Base-by-base conservation (phyloP, 2,113 vertebrate genomes). In the Percina caprodes region DNA sequence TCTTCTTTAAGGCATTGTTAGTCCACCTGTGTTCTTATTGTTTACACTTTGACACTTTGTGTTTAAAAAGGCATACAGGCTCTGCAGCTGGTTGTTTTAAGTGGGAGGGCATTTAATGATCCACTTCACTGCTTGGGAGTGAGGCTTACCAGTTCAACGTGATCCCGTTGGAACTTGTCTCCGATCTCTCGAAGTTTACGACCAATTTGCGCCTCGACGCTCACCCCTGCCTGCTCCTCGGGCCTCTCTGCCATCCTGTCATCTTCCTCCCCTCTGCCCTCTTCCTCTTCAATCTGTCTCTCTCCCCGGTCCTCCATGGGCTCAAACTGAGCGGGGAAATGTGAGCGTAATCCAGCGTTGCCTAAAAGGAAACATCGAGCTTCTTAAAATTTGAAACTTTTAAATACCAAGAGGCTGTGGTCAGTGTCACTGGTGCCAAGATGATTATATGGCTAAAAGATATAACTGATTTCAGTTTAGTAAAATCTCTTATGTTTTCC, bases 151-250 rank as follows among this genome's bases (percentile, higher is more conserved):
- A 91, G 73, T 75, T 93, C 92, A 56, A 93, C 52, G 33, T 94
- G 93, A 67, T 95, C 92, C 75, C 92, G 91, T n/a, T 95, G 85
- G 90, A 95, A 94, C 88, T 91, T 89, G 92, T 95, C 94, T 70
- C 94, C 94, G 14, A 95, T 95, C 80, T 94, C 91, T 77, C 93
- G 92, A 23, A 95, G 93, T 80, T 94, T 95, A 18, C 91, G 94
- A 14, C 94, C 94, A 24, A 95, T 92, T 74, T 92, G 89, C 30
- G 66, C 88, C 88, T 95, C 93, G 0, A 76, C 83, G 78, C 94
- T 94, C 86, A 89, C 19, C 48, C 62, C 92, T 3, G 81, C 88
- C 65, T 79, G 87, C 86, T 86, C 91, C 82, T 72, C 87, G 1
- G 82, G 88, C 82, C 90, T 70, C 63, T 86, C 85, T 18, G 70